Evolutionary conservation across 2,113 vertebrate genomes (phyloP).

Genomic region (Eurypyga helias): DNA sequence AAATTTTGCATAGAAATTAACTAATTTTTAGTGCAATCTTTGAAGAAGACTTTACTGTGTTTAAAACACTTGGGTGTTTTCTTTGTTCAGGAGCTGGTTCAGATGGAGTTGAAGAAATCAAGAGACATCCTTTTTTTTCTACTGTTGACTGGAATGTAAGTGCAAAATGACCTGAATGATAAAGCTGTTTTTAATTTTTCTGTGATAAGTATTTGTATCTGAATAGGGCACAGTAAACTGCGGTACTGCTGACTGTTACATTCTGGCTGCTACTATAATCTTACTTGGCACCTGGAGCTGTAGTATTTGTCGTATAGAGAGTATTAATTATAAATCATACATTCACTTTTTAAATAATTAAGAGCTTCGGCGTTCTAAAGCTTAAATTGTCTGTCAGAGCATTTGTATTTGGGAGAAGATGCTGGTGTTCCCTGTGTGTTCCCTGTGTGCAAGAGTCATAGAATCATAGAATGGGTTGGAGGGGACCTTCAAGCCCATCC

Average conservation of each 20-base stretch:
- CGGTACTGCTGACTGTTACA: background rate
- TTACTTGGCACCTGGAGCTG: background rate
- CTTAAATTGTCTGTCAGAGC: background rate
- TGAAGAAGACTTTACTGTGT: background rate
- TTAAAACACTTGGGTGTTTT: background rate
- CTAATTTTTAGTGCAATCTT: background rate
- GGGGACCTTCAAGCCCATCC: no score
- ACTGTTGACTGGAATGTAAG: slow-evolving; percentile 99
- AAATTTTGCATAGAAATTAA: background rate
- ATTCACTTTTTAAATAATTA: background rate
- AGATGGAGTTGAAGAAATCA: slow-evolving; percentile 98
- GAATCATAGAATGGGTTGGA: no score
- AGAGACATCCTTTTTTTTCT: slow-evolving; percentile 95
- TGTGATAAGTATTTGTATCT: background rate
- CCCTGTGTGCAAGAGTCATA: background rate
- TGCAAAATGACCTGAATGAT: background rate
- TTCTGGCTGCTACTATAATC: background rate
- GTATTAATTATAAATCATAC: background rate
- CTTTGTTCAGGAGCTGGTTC: slow-evolving; percentile 87
- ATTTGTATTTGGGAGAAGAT: background rate
- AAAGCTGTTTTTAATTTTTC: background rate
- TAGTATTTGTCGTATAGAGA: background rate
- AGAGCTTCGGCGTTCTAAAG: background rate
- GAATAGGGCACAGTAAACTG: background rate
- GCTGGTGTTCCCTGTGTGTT: background rate